Evolutionary conservation across 2,888 invertebrate species (phyloP).

Genomic region (Agrotis puta): DNA sequence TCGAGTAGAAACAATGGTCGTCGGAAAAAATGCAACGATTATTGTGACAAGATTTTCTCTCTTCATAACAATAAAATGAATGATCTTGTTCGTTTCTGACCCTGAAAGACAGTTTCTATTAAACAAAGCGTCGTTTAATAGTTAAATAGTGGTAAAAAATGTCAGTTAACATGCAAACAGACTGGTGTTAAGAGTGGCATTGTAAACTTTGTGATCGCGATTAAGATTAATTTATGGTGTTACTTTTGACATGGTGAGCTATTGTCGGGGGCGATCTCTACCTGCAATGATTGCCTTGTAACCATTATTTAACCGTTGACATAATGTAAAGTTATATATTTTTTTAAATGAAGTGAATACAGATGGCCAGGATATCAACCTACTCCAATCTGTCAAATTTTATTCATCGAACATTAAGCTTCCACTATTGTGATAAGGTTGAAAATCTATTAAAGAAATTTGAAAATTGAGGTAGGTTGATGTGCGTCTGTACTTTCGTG

Average conservation of each 20-base stretch:
- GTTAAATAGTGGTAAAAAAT: conserved; percentile 49
- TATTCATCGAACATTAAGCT: no score
- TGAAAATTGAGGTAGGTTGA: no score
- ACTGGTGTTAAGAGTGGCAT: conserved; percentile 30
- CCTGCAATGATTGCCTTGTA: background rate
- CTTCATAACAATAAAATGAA: conserved; percentile 62
- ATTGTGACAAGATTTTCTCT: conserved; percentile 66
- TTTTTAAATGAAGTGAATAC: no score
- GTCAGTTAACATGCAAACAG: conserved; percentile 36
- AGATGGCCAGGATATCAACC: no score
- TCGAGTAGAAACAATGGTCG: conserved; percentile 81
- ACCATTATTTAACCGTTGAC: background rate
- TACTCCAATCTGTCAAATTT: no score
- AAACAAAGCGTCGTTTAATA: conserved; percentile 58
- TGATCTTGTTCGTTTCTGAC: conserved; percentile 50
- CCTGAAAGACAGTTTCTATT: conserved; percentile 66
- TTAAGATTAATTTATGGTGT: background rate
- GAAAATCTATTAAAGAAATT: no score
- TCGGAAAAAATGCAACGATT: conserved; percentile 70
- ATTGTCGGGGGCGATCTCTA: conserved; percentile 6
- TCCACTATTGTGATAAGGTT: no score
- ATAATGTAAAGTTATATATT: no score
- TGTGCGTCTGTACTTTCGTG: no score
- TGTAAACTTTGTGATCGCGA: conserved; percentile 7
- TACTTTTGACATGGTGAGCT: no score